Base-by-base conservation (phyloP, 1,140 invertebrate genomes). In the Drosophila carrolli region DNA sequence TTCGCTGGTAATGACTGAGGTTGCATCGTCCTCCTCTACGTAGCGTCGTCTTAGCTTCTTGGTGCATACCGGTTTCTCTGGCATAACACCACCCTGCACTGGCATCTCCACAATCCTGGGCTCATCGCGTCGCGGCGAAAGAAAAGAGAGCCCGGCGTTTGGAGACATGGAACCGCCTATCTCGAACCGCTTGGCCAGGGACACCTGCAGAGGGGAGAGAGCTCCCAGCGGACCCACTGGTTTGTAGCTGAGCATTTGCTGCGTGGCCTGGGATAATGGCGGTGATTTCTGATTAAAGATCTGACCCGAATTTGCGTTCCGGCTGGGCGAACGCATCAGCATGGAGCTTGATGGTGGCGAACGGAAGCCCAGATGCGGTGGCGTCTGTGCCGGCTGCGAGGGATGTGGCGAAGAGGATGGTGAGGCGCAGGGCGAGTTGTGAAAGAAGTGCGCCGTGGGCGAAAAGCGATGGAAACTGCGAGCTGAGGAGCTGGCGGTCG, bases 11-110 rank as follows among this genome's bases (percentile, higher is more conserved):
- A 92, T 92, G 8, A 92, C 91, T 2, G 91, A 92, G 0, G 90
- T 91, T 16, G 92, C 92, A 61, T 92, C 91, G 35, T 92, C 91
- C 54, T 92, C 92, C 44, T 92, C 92, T 1, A 92, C 92, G 74
- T 88, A 92, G 13, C 86, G 84, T n/a, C 91, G 60, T 41, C 73
- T 60, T 9, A 92, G 62, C 50, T 91, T 92, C 53, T 92, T 92
- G 16, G 91, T 92, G 55, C 91, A 92, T 1, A 83, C 55, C 1
- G 91, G 92, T n/a, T 91, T 91, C 27, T 92, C 91, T 0, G 67
- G 53, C 66, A 89, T 77, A 1, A 77, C 56, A 5, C 83, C 84
- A n/a, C 78, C 83, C 23, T 85, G 89, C 6, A 92, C 56, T 0
- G 91, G 91, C 73, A 92, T 82, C 47, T 92, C 91, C n/a, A 91